Conservation (phyloP, 2,888 invertebrate genomes). For the Stegana nigrithorax region DNA sequence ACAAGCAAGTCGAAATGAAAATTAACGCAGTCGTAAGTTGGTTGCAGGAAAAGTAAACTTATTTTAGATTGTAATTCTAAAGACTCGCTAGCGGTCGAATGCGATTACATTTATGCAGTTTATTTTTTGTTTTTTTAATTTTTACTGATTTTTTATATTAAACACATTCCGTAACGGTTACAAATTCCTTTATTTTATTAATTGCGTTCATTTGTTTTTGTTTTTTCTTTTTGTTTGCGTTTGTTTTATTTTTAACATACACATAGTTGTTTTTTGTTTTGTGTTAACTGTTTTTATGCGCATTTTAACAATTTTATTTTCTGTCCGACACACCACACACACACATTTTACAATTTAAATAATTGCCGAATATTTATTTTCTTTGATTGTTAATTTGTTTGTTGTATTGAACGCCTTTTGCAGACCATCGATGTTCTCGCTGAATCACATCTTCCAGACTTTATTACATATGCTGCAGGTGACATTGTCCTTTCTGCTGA, state of each 20-base stretch:
- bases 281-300: neutral
- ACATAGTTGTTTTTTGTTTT: too few species aligned
- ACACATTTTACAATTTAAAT: neutral
- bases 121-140: neutral
- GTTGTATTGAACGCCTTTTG: constrained; percentile 6
- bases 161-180: too few species aligned
- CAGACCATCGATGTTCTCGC: constrained; percentile 87
- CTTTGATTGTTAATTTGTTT: neutral
- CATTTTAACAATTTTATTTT: neutral
- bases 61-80: too few species aligned
- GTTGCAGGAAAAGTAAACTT: too few species aligned
- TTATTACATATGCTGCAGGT: constrained; percentile 90
- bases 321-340: neutral
- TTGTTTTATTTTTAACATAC: neutral
- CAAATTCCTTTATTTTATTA: neutral
- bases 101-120: too few species aligned
- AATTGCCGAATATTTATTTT: neutral
- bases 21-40: too few species aligned
- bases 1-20: too few species aligned
- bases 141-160: too few species aligned
- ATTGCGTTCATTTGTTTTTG: neutral
- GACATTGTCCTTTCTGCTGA: constrained; percentile 90
- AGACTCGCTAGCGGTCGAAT: too few species aligned
- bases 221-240: neutral
- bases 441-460: constrained; percentile 87